These are phyloP conservation scores for Drosophila cracens DNA, from an alignment of 2,888 invertebrate genomes.

Conservation along the genomic window DNA sequence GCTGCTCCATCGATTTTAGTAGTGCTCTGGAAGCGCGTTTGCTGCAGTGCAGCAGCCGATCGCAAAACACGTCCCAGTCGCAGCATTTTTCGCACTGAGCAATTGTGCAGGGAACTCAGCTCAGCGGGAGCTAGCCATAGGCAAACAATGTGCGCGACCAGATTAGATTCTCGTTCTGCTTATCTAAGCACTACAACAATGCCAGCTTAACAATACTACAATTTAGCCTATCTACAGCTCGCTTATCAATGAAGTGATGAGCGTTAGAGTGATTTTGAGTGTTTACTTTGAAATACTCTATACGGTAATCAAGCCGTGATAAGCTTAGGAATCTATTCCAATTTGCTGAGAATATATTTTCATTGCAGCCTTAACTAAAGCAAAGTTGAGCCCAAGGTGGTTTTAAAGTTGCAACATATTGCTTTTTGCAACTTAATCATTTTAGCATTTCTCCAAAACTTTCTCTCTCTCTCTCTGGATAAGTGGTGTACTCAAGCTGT, in stretches of 20 bases:
- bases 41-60: conserved; percentile 30
- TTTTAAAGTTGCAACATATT: no score
- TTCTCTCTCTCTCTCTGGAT: no score
- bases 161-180: conserved; percentile 51
- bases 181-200: conserved; percentile 43
- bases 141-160: conserved; percentile 11
- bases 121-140: conserved; percentile 8
- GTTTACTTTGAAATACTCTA: neutral
- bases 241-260: conserved; percentile 22
- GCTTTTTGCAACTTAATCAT: neutral
- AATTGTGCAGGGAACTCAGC: neutral
- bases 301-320: neutral
- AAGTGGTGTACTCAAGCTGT: neutral
- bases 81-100: conserved; percentile 58
- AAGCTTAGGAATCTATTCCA: neutral
- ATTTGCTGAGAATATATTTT: neutral
- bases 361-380: neutral
- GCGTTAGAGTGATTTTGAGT: neutral
- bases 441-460: neutral
- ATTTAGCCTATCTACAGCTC: conserved; percentile 28
- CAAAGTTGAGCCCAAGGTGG: no score
- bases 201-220: conserved; percentile 29
- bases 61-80: conserved; percentile 52
- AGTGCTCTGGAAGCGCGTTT: conserved; percentile 31
- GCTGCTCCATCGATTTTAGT: neutral